Evolutionary conservation across 1,140 invertebrate species (phyloP), one percentile per base, ranked within the genome.

Genomic region (Nomia melanderi): DNA sequence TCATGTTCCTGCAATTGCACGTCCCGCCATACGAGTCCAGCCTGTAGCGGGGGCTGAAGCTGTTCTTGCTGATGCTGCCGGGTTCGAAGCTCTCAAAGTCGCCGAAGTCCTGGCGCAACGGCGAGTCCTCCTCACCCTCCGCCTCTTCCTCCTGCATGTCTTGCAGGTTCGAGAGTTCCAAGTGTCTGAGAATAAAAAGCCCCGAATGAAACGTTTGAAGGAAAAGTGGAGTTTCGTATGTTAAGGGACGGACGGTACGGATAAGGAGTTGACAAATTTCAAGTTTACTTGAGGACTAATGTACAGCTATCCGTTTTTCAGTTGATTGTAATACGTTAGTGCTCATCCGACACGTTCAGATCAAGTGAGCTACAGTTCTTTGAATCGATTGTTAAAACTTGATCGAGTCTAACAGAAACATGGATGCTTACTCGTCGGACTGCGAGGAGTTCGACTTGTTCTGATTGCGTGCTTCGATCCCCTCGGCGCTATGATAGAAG

Each of bases 401-500:
- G 2, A 29, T 12, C 53, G 2, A 77, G n/a, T n/a, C n/a, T n/a
- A n/a, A n/a, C n/a, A n/a, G n/a, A n/a, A n/a, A n/a, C n/a, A n/a
- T n/a, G n/a, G n/a, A n/a, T n/a, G n/a, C 88, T 86, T 76, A 92
- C 91, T 88, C 86, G 17, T 92, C 88, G 11, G 57, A 85, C 54
- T 88, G 88, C 3, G 84, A 75, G 3, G 88, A 85, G 67, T 87
- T 85, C 1, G 87, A 84, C 29, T 44, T 67, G 53, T 91, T 92
- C 60, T 92, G 91, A 87, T 90, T 91, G 69, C 94, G 86, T 5
- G 93, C 93, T 74, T 95, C 94, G 11, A 91, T 87, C 0, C 95
- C 96, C 64, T 94, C 94, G 5, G 94, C 90, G 69, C 94, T 95
- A 89, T 97, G 95, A 90, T 96, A 97, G 92, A 97, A 97, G 59